These are phyloP conservation scores for Pristionchus japonicus DNA, from an alignment of 2,888 invertebrate genomes.

Conservation along the genomic window DNA sequence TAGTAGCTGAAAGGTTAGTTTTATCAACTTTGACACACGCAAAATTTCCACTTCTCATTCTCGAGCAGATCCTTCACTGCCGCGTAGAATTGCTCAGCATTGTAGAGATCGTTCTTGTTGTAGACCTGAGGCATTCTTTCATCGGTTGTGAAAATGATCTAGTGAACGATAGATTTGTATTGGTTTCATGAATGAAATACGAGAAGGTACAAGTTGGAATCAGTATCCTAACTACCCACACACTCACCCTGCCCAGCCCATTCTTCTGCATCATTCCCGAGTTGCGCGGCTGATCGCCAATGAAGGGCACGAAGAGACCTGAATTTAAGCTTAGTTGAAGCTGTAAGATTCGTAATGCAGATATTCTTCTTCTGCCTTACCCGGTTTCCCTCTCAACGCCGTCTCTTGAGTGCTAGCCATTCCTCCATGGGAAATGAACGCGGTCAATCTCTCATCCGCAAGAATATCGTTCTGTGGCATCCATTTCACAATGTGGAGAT, in stretches of 20 bases:
- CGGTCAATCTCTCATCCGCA: neutral
- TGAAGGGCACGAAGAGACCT: conserved; percentile 12
- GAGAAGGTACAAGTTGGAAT: neutral
- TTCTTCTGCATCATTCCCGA: conserved; percentile 20
- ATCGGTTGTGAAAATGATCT: neutral
- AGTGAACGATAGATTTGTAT: neutral
- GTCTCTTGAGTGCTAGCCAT: conserved; percentile 8
- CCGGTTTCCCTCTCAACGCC: neutral
- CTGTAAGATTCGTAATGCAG: too few species aligned
- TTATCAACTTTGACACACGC: neutral
- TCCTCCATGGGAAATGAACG: conserved; percentile 6
- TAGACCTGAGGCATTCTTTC: neutral
- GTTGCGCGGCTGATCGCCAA: neutral
- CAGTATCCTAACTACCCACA: neutral
- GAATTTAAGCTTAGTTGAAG: too few species aligned
- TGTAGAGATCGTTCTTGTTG: neutral
- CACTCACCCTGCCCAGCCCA: neutral
- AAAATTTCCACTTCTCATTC: neutral
- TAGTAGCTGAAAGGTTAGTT: neutral
- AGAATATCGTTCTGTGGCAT: conserved; percentile 11
- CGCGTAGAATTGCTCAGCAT: neutral
- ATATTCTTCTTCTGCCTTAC: too few species aligned
- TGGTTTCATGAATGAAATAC: too few species aligned
- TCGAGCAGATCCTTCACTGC: neutral
- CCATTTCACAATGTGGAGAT: neutral